Conservation (phyloP, 2,888 invertebrate species). For the Mycalesis mineus region DNA sequence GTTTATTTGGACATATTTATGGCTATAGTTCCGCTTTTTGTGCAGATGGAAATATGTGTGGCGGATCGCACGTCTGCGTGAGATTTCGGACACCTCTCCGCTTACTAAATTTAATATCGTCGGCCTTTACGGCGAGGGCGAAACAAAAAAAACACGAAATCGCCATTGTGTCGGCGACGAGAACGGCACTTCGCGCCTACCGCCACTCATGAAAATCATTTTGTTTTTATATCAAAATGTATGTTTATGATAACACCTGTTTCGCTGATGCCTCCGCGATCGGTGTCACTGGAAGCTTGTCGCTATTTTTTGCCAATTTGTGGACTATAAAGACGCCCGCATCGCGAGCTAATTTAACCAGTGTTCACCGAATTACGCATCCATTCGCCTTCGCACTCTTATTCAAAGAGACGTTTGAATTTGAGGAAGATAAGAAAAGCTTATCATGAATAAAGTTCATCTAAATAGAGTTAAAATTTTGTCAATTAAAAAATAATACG, state of each 20-base stretch:
- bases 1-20: constrained; percentile 80
- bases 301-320: constrained; percentile 77
- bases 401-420: too few species aligned
- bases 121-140: constrained; percentile 69
- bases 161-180: constrained; percentile 77
- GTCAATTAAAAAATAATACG: too few species aligned
- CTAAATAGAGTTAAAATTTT: too few species aligned
- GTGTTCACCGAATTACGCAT: constrained; percentile 72
- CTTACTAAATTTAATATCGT: constrained; percentile 78
- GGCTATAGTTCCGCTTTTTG: constrained; percentile 79
- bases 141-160: constrained; percentile 69
- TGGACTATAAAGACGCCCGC: constrained; percentile 76
- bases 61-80: constrained; percentile 79
- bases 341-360: constrained; percentile 75
- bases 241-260: constrained; percentile 79
- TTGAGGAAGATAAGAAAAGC: too few species aligned
- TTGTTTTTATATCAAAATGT: constrained; percentile 77
- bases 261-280: constrained; percentile 76
- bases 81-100: constrained; percentile 79
- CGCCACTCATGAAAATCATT: constrained; percentile 77
- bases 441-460: too few species aligned
- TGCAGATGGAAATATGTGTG: constrained; percentile 78
- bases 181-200: constrained; percentile 76
- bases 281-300: constrained; percentile 74
- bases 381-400: constrained; percentile 52